Evolutionary conservation across 2,797 vertebrate genomes (phyloP), one percentile per base, ranked within the genome.

Genomic region (Argentina silus): DNA sequence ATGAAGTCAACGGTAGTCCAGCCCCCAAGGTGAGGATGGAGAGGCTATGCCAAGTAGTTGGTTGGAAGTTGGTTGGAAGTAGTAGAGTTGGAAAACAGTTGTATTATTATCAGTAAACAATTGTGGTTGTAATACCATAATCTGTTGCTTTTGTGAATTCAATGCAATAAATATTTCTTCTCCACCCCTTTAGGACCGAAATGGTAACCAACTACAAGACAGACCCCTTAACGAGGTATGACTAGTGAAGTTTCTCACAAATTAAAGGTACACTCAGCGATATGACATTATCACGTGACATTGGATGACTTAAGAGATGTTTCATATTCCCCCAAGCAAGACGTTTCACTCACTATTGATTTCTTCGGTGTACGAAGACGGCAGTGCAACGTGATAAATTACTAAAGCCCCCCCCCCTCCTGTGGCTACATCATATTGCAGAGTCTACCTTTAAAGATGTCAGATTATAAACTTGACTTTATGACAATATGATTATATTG

Each of bases 131-230:
- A 67, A n/a, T 27, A 53, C n/a, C 27, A 21, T 14, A 10, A 17
- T 47, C 10, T 7, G 2, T 55, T 55, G 27, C 27, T 17, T 43
- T 44, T 10, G 21, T 60, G 0, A n/a, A 27, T 56, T 44, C n/a
- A 72, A 53, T 8, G 27, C 27, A 36, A 8, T 9, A 23, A 44
- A 48, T 17, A n/a, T 6, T 43, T 67, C 15, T 74, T 44, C 12
- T 70, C 81, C 75, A 69, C 17, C 73, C 9, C 76, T 64, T 10
- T 81, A 98, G 97, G 97, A 98, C 42, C 91, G 89, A 70, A 98
- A 98, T 0, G 97, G 96, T 0, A 98, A 98, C 87, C 96, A 96
- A 87, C 80, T 97, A 66, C 93, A 93, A 17, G 93, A 92, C 4
- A 89, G 81, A 78, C 85, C 81, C 14, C 71, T 93, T 0, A 95